A percentile compares a stretch with the other conserved stretches of the same genome.
These are phyloP conservation scores for Herpetotheres cachinnans DNA, from an alignment of 2,113 vertebrate genomes.

Conservation along the genomic window DNA sequence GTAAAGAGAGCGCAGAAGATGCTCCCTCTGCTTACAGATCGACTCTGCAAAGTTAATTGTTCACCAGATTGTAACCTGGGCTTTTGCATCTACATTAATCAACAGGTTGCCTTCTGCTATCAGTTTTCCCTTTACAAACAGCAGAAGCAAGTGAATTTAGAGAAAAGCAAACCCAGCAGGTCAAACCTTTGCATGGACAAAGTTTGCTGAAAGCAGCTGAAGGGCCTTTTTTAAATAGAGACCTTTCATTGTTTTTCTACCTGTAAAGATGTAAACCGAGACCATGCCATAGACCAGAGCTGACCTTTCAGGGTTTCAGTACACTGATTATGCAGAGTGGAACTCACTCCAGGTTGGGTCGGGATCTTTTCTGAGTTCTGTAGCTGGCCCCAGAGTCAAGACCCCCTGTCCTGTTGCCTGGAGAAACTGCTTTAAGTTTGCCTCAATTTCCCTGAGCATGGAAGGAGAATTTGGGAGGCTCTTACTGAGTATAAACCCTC, in stretches of 20 bases:
- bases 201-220: not conserved
- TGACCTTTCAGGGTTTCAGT: not conserved
- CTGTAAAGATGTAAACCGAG: not conserved
- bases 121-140: not conserved
- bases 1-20: conserved; percentile 1
- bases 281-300: not conserved
- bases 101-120: not conserved
- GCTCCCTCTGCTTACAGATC: not conserved
- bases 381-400: not conserved
- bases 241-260: not conserved
- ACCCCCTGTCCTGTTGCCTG: not conserved
- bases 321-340: not conserved
- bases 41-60: conserved; percentile 2
- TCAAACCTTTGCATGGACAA: not conserved
- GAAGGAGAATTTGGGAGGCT: not conserved
- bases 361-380: not conserved
- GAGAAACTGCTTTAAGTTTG: not conserved
- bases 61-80: conserved; percentile 32
- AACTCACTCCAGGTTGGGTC: not conserved
- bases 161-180: not conserved
- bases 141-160: not conserved
- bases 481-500: not conserved
- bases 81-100: not conserved
- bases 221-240: not conserved
- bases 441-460: not conserved